phyloP scores from a whole-genome alignment of 2,888 invertebrate genomes.

The Parapristionchus giblindavisi region DNA sequence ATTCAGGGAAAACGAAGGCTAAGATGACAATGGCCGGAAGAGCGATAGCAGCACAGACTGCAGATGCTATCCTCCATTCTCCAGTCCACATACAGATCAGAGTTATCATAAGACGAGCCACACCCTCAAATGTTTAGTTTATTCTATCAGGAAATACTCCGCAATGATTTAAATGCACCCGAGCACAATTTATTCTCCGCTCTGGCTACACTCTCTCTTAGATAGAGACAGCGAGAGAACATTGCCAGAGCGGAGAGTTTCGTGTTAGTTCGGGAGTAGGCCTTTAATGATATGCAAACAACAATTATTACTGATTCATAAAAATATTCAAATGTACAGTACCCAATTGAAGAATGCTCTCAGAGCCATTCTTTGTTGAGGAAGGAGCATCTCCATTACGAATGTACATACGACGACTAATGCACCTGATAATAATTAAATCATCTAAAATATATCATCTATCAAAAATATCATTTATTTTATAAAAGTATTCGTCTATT shows the following conservation, averaged over 20 bases:
- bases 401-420: conserved; percentile 67
- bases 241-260: too few species aligned
- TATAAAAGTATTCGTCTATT: too few species aligned
- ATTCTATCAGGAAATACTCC: too few species aligned
- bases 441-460: too few species aligned
- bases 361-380: conserved; percentile 67
- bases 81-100: conserved; percentile 38
- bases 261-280: background rate
- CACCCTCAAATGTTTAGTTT: too few species aligned
- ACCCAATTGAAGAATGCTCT: conserved; percentile 69
- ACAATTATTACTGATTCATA: background rate
- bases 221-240: too few species aligned
- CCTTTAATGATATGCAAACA: background rate
- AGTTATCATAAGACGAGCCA: conserved; percentile 41
- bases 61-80: conserved; percentile 63
- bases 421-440: conserved; percentile 51
- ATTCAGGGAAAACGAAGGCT: conserved; percentile 67
- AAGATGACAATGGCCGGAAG: conserved; percentile 63
- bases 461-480: too few species aligned
- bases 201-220: too few species aligned
- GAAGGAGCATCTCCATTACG: conserved; percentile 69
- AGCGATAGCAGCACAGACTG: conserved; percentile 63
- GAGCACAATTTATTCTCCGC: too few species aligned
- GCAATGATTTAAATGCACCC: too few species aligned
- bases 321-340: background rate